Conservation (phyloP, 2,888 invertebrate species). For the Tillus elongatus region DNA sequence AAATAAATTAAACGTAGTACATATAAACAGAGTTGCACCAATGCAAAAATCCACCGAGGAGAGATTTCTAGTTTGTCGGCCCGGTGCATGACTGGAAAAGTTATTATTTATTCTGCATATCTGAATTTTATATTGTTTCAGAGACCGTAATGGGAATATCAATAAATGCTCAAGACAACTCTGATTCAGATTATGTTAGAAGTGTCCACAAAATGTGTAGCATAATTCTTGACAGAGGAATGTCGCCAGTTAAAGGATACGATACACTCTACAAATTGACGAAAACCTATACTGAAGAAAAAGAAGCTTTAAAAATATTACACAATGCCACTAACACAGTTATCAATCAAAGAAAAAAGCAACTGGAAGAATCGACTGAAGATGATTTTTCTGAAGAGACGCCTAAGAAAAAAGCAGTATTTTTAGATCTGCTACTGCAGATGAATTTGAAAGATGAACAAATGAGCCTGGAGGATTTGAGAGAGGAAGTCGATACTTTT, state of each 20-base stretch:
- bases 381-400: no score
- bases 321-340: conserved; percentile 49
- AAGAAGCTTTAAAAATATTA: conserved; percentile 40
- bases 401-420: not conserved
- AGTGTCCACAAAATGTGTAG: conserved; percentile 49
- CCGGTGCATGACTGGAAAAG: no score
- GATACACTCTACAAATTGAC: conserved; percentile 45
- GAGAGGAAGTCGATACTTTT: no score
- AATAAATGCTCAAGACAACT: conserved; percentile 60
- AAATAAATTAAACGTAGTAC: no score
- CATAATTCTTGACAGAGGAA: conserved; percentile 25
- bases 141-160: conserved; percentile 79
- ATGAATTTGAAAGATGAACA: not conserved
- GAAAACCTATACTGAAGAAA: conserved; percentile 50
- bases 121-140: conserved; percentile 37
- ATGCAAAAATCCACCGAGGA: no score
- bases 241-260: conserved; percentile 43
- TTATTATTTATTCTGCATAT: no score
- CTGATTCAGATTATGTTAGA: conserved; percentile 60
- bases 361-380: not conserved
- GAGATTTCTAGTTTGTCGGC: no score
- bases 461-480: no score
- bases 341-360: conserved; percentile 41
- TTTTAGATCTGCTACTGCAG: not conserved
- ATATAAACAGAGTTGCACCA: no score